phyloP scores from a whole-genome alignment of 2,797 vertebrate genomes.

The Harpagifer antarcticus region DNA sequence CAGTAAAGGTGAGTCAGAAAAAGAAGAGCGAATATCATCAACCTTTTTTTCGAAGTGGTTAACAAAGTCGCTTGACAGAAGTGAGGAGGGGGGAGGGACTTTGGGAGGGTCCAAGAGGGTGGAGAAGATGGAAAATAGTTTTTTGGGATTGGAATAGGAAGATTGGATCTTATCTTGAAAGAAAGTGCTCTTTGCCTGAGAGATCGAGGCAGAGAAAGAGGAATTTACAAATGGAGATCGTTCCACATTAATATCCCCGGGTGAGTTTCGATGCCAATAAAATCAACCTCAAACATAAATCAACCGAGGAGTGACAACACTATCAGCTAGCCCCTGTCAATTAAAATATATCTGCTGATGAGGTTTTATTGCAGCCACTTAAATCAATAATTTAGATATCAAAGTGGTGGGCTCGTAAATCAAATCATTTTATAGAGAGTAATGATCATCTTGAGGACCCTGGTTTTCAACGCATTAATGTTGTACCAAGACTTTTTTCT shows the following conservation, averaged over 20 bases:
- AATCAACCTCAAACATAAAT: conserved; percentile 43
- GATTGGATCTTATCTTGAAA: no score
- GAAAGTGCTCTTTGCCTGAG: no score
- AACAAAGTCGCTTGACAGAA: no score
- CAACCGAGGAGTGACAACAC: conserved; percentile 30
- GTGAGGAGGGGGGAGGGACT: no score
- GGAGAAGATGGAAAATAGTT: no score
- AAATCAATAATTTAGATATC: conserved; percentile 53
- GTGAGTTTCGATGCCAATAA: conserved; percentile 45
- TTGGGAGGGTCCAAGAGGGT: no score
- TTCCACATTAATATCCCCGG: conserved; percentile 27
- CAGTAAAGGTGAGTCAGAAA: no score
- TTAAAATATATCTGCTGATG: conserved; percentile 40
- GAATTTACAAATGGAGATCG: conserved; percentile 34
- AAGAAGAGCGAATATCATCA: no score
- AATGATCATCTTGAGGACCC: conserved; percentile 16
- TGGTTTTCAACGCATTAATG: conserved; percentile 19
- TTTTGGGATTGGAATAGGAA: no score
- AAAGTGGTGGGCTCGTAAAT: conserved; percentile 40
- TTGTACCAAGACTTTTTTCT: background rate
- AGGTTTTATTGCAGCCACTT: conserved; percentile 41
- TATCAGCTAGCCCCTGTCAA: conserved; percentile 30
- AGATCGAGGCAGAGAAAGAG: no score
- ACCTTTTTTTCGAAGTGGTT: no score
- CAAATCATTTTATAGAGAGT: conserved; percentile 4